These are phyloP conservation scores for Amphiprion clarkii DNA, from an alignment of 2,797 vertebrate genomes.

Conservation along the genomic window DNA sequence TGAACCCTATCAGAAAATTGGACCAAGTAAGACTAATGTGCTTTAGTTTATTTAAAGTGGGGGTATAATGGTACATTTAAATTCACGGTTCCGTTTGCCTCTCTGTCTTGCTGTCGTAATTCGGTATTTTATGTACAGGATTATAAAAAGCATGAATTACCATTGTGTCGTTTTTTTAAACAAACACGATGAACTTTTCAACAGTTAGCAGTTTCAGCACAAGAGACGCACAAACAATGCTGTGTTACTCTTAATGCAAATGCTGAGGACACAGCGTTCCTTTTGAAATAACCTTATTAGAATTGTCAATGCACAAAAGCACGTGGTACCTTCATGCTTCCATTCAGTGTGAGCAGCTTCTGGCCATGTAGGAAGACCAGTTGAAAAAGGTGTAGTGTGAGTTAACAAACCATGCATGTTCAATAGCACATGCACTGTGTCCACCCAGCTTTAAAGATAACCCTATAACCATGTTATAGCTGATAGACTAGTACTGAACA, in stretches of 20 bases:
- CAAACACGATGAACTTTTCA: background rate
- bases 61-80: background rate
- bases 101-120: too few relatives aligned
- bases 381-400: too few relatives aligned
- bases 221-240: too few relatives aligned
- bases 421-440: too few relatives aligned
- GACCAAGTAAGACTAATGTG: slow-evolving; percentile 93
- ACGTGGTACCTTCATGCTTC: background rate
- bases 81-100: background rate
- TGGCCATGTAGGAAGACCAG: too few relatives aligned
- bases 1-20: slow-evolving; percentile 97
- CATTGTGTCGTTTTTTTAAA: background rate
- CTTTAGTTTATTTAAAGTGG: slow-evolving; percentile 22
- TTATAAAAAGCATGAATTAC: background rate
- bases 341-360: background rate
- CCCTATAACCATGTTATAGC: too few relatives aligned
- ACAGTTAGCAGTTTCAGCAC: background rate
- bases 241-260: background rate
- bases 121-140: background rate
- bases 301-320: background rate
- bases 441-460: too few relatives aligned
- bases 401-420: too few relatives aligned
- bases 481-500: background rate
- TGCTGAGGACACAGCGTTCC: background rate
- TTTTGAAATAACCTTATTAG: background rate